Evolutionary conservation across 2,888 invertebrate genomes (phyloP).

Genomic region (Macaria liturata): DNA sequence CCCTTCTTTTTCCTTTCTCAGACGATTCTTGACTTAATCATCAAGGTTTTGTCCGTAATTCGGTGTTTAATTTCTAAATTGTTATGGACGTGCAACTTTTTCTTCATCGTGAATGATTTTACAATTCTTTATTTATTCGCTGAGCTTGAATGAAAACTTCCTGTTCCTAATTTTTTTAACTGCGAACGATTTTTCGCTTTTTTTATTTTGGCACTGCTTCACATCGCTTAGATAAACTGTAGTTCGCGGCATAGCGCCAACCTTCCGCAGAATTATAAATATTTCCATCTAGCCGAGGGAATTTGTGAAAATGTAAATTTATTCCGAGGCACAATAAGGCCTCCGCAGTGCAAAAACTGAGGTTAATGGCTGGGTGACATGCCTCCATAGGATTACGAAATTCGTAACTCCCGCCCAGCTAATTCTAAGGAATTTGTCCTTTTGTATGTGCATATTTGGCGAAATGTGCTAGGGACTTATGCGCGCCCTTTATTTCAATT

Average conservation of each 20-base stretch:
- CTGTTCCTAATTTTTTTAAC: too few relatives aligned
- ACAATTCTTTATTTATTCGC: too few relatives aligned
- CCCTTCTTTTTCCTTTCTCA: conserved; percentile 58
- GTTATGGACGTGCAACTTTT: conserved; percentile 19
- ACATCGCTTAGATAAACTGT: not conserved
- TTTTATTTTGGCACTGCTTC: too few relatives aligned
- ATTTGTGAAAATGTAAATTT: conserved; percentile 76
- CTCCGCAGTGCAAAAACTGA: conserved; percentile 65
- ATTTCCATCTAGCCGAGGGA: conserved; percentile 54
- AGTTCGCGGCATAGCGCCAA: conserved; percentile 1
- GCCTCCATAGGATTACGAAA: conserved; percentile 58
- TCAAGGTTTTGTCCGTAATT: conserved; percentile 29
- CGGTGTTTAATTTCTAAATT: conserved; percentile 36
- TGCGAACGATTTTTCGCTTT: too few relatives aligned
- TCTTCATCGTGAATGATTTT: not conserved
- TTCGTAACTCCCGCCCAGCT: conserved; percentile 51
- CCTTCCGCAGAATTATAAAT: conserved; percentile 54
- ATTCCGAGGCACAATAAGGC: conserved; percentile 68
- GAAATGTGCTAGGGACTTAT: conserved; percentile 28
- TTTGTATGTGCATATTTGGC: conserved; percentile 48
- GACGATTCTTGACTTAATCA: conserved; percentile 51
- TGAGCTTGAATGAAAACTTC: too few relatives aligned
- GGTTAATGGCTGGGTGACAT: conserved; percentile 60
- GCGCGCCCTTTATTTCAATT: conserved; percentile 29
- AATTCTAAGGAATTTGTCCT: conserved; percentile 56